Evolutionary conservation across 2,113 vertebrate species (phyloP), one percentile per base, ranked within the genome.

Genomic region (Oreocharis arfaki): DNA sequence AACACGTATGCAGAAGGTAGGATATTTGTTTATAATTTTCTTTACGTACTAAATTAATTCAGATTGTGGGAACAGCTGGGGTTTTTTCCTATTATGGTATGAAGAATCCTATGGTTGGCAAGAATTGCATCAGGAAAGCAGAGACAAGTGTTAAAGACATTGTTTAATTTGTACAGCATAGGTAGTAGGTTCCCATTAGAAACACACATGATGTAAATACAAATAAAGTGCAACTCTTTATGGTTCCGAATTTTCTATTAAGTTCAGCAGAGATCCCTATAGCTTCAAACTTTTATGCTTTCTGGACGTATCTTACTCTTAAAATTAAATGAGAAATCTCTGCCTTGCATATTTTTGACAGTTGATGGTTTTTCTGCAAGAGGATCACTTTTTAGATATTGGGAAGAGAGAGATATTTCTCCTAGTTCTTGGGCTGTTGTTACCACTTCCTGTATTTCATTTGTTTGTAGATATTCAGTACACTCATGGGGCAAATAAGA

Each of bases 1-100:
- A 32, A 99, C 99, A 97, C 98, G 44, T 81, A 98, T 99, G 98
- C 94, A 98, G 47, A 98, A 99, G 98, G 99, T 99, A 97, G 65
- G 55, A 26, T 24, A 39, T 35, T 57, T 64, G 10, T 59, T 11
- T 61, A 17, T 57, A 0, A 23, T 53, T 75, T 78, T 80, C 5
- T 83, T 83, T 56, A 49, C 46, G 33, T 6, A 13, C 5, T 82
- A 28, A 44, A 53, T 75, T 52, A 37, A 41, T 79, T 90, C 19
- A 32, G 35, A 26, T 17, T 64, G 15, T 68, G 30, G 33, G 10
- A 18, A 32, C 35, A 60, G 15, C 35, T 74, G 20, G n/a, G n/a
- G n/a, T 0, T 63, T 80, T 80, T 79, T 56, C 14, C 23, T 80
- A 1, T 78, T 82, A 19, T 8, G 23, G 4, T 64, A 49, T 65